Percentiles rank a stretch among this genome's conserved stretches.
phyloP scores from a whole-genome alignment of 2,797 vertebrate genomes.

The Clamator glandarius region DNA sequence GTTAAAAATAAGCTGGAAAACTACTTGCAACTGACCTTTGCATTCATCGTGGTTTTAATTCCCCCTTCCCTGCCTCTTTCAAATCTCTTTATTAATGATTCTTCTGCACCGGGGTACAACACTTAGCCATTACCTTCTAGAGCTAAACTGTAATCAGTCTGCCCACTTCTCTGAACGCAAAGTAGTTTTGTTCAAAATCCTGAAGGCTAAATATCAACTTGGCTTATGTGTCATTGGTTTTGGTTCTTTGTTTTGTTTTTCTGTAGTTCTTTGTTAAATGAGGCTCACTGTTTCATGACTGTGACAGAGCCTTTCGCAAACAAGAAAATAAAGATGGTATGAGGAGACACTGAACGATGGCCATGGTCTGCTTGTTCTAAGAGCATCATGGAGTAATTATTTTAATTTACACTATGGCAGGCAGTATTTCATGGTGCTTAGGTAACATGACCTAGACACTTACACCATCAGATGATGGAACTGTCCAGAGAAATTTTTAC shows the following conservation, averaged over 20 bases:
- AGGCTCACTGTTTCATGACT: neutral
- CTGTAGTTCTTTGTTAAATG: neutral
- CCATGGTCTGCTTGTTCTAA: neutral
- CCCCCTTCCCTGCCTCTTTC: neutral
- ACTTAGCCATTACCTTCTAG: neutral
- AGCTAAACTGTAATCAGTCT: neutral
- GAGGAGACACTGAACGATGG: neutral
- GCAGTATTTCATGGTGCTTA: neutral
- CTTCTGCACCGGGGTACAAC: neutral
- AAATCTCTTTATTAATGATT: neutral
- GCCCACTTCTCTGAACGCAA: neutral
- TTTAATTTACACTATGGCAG: neutral
- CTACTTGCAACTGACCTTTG: neutral
- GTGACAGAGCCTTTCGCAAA: neutral
- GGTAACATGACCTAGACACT: neutral
- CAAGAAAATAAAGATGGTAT: neutral
- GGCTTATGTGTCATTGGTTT: neutral
- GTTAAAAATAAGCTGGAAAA: neutral
- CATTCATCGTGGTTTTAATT: neutral
- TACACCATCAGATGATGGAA: neutral
- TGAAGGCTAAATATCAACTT: neutral
- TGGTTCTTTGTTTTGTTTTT: neutral
- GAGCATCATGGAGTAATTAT: neutral
- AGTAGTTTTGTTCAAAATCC: neutral
- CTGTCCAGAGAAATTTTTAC: neutral